Percentiles rank a stretch among this genome's conserved stretches.
Conservation (phyloP, 1,140 invertebrate species). For the Bombus affinis region DNA sequence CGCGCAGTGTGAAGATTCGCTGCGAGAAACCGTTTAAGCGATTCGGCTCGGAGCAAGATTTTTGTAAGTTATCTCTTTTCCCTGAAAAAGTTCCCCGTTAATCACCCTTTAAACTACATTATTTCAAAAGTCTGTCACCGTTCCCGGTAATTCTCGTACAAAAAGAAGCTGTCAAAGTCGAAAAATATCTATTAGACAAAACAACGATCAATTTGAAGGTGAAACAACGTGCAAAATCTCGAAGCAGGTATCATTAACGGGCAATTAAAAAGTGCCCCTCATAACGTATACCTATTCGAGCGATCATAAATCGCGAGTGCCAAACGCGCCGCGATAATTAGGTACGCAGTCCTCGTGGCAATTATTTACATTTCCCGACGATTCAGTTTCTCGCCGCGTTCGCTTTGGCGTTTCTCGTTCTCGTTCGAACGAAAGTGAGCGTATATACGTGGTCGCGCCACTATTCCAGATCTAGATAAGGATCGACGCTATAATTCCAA, state of each 20-base stretch:
- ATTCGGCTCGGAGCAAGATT: too few relatives aligned
- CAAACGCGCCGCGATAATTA: conserved; percentile 49
- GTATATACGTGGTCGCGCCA: conserved; percentile 31
- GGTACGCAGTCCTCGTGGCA: conserved; percentile 31
- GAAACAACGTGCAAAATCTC: neutral
- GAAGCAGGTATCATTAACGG: conserved; percentile 16
- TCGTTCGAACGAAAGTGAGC: conserved; percentile 53
- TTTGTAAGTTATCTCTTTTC: too few relatives aligned
- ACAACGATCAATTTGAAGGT: neutral
- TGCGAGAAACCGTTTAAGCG: too few relatives aligned
- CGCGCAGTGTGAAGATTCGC: neutral
- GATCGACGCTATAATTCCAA: conserved; percentile 60
- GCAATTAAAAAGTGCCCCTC: conserved; percentile 18
- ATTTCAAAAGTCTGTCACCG: too few relatives aligned
- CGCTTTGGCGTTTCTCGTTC: neutral
- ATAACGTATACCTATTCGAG: neutral
- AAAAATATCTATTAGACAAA: too few relatives aligned
- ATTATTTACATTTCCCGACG: conserved; percentile 50
- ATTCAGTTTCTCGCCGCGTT: conserved; percentile 30
- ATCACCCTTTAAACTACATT: too few relatives aligned
- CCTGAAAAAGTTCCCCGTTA: too few relatives aligned
- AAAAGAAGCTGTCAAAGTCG: too few relatives aligned
- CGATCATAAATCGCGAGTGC: conserved; percentile 24
- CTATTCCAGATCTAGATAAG: conserved; percentile 54
- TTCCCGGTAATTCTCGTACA: rapidly evolving